Base-by-base conservation (phyloP, 1,140 invertebrate species). In the Hylaeus anthracinus region DNA sequence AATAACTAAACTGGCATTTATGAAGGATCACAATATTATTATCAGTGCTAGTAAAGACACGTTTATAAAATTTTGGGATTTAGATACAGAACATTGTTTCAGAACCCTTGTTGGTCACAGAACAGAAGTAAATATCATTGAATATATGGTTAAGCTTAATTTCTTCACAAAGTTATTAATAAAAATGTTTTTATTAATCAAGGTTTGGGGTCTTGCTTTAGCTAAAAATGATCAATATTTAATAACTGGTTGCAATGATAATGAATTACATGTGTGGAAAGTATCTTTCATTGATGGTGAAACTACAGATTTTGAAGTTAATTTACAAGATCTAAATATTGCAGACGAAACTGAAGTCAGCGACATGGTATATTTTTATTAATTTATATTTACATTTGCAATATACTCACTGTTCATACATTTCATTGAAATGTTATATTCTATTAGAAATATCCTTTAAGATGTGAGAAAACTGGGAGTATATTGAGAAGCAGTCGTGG, bases 1-100 rank as follows among this genome's bases (percentile, higher is more conserved):
- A 1, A 95, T 99, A n/a, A 99, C 98, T 0, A 96, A 97, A 94
- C 93, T 97, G 0, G 89, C 94, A 12, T 99, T 99, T 90, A 95
- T 99, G 89, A 95, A 95, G 45, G 93, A 95, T 51, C 94, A 95
- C 60, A 96, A 98, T 88, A 95, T 98, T 85, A 90, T 99, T 15
- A 94, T 99, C 10, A 97, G 98, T 83, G 95, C 96, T 71, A 99
- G 98, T 2, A 99, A 98, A 92, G 99, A 99, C 92, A 97, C 97
- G 15, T 97, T 97, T 92, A 95, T 99, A 0, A 99, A 99, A 91
- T 98, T 99, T 91, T 99, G 99, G 99, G 98, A 99, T 94, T 93
- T 99, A 72, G 96, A 97, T 82, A 99, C 97, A 41, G 97, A 98
- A 88, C 97, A 98, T 90, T 99, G 99, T 92, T 99, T 99, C 88